Evolutionary conservation across 2,888 invertebrate species (phyloP).

Genomic region (Catocala sponsa): DNA sequence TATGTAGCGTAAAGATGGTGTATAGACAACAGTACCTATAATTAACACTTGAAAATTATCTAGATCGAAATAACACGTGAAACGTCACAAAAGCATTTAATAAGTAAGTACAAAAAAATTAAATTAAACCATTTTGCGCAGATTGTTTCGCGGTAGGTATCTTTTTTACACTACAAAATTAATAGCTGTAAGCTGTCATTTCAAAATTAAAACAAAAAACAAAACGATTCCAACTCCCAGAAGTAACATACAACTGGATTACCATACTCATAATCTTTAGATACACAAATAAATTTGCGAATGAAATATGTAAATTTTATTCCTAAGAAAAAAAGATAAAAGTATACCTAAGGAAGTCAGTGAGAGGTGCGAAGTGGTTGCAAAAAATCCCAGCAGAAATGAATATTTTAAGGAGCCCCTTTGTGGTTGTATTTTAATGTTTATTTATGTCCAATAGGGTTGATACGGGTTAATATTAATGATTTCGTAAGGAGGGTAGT

Average conservation of each 20-base stretch:
- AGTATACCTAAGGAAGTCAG: constrained; percentile 24
- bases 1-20: no score
- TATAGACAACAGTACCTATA: no score
- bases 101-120: no score
- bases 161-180: no score
- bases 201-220: constrained; percentile 7
- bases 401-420: constrained; percentile 52
- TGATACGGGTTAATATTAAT: constrained; percentile 58
- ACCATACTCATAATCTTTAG: constrained; percentile 52
- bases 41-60: no score
- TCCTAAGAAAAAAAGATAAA: constrained; percentile 35
- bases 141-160: no score
- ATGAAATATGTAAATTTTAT: constrained; percentile 58
- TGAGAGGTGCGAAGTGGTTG: constrained; percentile 55
- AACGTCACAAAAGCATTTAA: no score
- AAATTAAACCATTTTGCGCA: no score
- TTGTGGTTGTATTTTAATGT: constrained; percentile 55
- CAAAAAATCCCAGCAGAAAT: constrained; percentile 48
- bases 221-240: constrained; percentile 35
- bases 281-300: constrained; percentile 52
- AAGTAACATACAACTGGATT: constrained; percentile 38
- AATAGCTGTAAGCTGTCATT: no score
- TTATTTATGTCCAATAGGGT: constrained; percentile 56
- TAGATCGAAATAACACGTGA: no score
- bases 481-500: constrained; percentile 43